These are phyloP conservation scores for Eunapius fragilis DNA, from an alignment of 37 sponge, comb jelly and placozoan genomes.

Conservation along the genomic window DNA sequence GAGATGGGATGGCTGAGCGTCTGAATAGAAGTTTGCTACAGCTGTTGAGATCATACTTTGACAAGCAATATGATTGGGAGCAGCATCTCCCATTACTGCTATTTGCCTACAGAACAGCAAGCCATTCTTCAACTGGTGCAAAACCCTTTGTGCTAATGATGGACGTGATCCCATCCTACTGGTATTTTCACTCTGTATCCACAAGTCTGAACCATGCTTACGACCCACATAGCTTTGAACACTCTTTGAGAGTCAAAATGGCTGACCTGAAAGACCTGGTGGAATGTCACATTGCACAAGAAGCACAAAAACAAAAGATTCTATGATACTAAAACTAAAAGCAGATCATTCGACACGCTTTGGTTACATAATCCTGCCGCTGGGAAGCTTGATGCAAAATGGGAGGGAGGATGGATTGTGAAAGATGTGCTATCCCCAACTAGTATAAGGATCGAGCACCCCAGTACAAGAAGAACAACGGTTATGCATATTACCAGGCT, in stretches of 20 bases:
- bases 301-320: too few species aligned
- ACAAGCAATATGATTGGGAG: conserved; percentile 63
- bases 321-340: too few species aligned
- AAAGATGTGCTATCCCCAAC: too few species aligned
- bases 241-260: not conserved
- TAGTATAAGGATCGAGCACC: too few species aligned
- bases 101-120: conserved; percentile 51
- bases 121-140: conserved; percentile 45
- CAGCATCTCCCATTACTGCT: conserved; percentile 54
- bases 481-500: too few species aligned
- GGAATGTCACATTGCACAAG: not conserved
- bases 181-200: not conserved
- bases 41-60: conserved; percentile 48
- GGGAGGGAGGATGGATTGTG: too few species aligned
- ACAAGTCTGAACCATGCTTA: not conserved
- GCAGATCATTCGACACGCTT: too few species aligned
- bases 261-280: not conserved
- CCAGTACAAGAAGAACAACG: too few species aligned
- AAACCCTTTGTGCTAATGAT: conserved; percentile 61
- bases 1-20: conserved; percentile 75
- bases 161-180: conserved; percentile 22
- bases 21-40: conserved; percentile 57
- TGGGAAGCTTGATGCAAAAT: too few species aligned
- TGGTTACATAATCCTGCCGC: too few species aligned
- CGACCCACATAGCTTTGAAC: not conserved